Evolutionary conservation across 2,888 invertebrate genomes (phyloP), one percentile per base, ranked within the genome.

Genomic region (Vandiemenella viatica): DNA sequence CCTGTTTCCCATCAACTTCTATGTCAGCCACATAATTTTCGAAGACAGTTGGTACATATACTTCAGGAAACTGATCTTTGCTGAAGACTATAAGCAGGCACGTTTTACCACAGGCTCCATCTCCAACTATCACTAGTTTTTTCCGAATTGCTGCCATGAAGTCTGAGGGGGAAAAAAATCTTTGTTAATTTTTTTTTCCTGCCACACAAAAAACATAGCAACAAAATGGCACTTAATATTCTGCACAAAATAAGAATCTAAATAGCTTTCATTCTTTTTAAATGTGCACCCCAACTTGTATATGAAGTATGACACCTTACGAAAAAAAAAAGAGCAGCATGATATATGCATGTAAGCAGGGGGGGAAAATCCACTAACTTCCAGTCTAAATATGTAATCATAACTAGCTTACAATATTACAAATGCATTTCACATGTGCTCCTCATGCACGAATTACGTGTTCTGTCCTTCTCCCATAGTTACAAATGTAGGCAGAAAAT

Each of bases 11-110:
- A 60, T 77, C 76, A 40, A 77, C 74, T 62, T 74, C 73, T 55
- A 77, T 74, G 59, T 76, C 75, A 47, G 76, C 75, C 51, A 77
- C 75, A 63, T 76, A 77, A 59, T 75, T 76, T 61, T 77, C 77
- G 64, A 77, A 77, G n/a, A 77, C 76, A 50, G 77, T 77, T 49
- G 77, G 77, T 55, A 77, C 75, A 58, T 76, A 77, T 17, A 75
- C 74, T 64, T 76, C 75, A 42, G 77, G 77, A 72, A 75, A 76
- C 60, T 75, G 72, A 58, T 76, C 74, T 61, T 76, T 75, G 60
- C 70, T 70, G 63, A 75, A 75, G 50, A 75, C 74, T 55, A 74
- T 74, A 50, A 75, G 64, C 40, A 76, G 66, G 58, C 75, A 75
- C 16, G 75, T 76, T 64, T 75, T 75, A 59, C 75, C 75, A 63